Base-by-base conservation (phyloP, 2,113 vertebrate species). In the Casuarius casuarius region DNA sequence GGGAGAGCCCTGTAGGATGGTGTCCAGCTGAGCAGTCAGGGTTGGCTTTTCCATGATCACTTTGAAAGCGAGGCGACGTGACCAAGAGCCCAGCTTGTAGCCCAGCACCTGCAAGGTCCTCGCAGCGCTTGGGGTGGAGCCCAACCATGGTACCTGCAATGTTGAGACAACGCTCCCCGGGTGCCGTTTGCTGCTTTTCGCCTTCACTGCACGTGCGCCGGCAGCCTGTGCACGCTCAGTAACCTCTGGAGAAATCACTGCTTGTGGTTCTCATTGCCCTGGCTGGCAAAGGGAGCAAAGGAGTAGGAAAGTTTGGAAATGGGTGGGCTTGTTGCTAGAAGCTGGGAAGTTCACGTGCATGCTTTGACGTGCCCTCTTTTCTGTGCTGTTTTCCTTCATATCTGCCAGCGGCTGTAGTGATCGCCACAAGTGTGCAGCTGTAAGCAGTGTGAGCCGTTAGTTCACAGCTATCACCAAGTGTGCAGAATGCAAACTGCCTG, bases 101-200 rank as follows among this genome's bases (percentile, higher is more conserved):
- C 31, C 15, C 12, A 18, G 23, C 31, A 31, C 23, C 23, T 38
- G 10, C 0, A 15, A n/a, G 22, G 22, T 12, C 22, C 12, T 9
- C 17, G 20, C 29, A 54, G 29, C 2, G 1, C 35, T 33, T 2
- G 0, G 29, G 62, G 29, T 5, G 2, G 49, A 44, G 17, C 49
- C 33, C 49, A 54, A n/a, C 22, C 7, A 0, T 29, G 26, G 17
- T 38, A 26, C 1, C 2, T 20, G 38, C 21, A 7, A 17, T 46
- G 46, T n/a, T 2, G 7, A 15, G 77, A 20, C 44, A 38, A 54
- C 38, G 15, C 29, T n/a, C 49, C 38, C 17, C 1, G 8, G 18
- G 23, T 49, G 74, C 44, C 2, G 0, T 62, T 38, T 38, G 44
- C 75, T 77, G 33, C 13, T 77, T 20, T 62, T 29, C 75, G 38